Conservation (phyloP, 2,113 vertebrate species). For the Eonycteris spelaea region DNA sequence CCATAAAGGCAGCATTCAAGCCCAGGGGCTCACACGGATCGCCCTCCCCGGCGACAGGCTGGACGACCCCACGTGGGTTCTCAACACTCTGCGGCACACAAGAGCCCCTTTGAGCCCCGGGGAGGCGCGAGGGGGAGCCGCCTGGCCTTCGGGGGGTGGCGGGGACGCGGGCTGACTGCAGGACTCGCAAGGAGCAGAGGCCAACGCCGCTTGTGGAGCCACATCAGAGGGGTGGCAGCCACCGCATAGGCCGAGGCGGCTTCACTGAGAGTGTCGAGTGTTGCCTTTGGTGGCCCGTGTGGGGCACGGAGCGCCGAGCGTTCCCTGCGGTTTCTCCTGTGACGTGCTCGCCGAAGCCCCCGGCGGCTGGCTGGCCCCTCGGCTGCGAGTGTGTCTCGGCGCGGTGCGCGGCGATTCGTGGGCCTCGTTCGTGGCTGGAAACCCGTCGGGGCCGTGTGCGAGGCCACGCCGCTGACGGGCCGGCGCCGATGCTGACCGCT, state of each 20-base stretch:
- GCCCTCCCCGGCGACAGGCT: accelerated
- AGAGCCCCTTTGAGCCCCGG: background rate
- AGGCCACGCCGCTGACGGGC: no score
- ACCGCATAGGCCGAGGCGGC: accelerated
- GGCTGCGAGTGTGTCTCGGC: no score
- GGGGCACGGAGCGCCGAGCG: no score
- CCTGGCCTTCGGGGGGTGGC: background rate
- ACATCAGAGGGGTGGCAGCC: accelerated
- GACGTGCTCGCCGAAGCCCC: no score
- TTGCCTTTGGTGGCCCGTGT: background rate
- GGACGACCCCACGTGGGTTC: accelerated
- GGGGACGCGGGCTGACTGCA: no score
- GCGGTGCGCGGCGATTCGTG: no score
- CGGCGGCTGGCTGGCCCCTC: no score
- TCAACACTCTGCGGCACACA: accelerated
- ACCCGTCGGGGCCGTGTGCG: no score
- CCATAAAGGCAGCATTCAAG: background rate
- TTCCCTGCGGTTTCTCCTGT: no score
- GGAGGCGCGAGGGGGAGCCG: accelerated
- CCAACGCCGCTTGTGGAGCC: accelerated
- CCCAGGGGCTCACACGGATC: accelerated
- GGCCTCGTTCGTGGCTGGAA: no score
- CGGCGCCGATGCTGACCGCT: no score
- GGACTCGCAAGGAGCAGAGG: accelerated
- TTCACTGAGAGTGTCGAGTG: accelerated